Evolutionary conservation across 2,888 invertebrate genomes (phyloP).

Genomic region (Cantharis flavilabris): DNA sequence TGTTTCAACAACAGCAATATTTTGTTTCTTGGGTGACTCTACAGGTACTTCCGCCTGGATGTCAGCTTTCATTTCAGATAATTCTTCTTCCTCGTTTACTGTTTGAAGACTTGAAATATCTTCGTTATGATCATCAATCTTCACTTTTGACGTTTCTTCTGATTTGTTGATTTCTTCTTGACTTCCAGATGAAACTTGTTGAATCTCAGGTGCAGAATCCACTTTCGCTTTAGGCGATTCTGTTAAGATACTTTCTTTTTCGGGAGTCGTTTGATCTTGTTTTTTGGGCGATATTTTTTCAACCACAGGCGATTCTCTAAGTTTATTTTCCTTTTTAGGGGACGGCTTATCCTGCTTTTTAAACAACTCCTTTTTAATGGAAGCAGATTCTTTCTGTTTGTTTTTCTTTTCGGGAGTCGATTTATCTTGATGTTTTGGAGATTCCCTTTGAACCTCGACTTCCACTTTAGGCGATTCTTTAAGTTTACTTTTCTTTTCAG

Average conservation of each 20-base stretch:
- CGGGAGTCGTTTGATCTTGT: neutral
- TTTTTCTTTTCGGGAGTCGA: neutral
- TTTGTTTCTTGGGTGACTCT: neutral
- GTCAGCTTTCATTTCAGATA: neutral
- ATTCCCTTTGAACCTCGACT: neutral
- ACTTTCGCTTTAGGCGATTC: neutral
- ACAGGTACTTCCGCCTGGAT: neutral
- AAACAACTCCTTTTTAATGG: neutral
- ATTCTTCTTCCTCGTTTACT: neutral
- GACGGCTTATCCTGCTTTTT: neutral
- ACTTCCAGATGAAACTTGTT: neutral
- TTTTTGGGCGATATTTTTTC: neutral
- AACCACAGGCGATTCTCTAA: neutral
- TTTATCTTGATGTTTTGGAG: neutral
- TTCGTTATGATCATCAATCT: neutral
- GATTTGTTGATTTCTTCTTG: neutral
- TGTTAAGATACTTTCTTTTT: neutral
- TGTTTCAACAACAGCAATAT: neutral
- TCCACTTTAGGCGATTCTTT: neutral
- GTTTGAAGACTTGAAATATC: neutral
- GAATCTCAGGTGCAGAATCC: neutral
- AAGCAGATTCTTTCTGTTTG: neutral
- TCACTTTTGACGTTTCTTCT: neutral
- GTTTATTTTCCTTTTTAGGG: neutral
- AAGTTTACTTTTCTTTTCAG: neutral